A percentile compares a stretch with the other conserved stretches of the same genome.
These are phyloP conservation scores for Diabrotica undecimpunctata DNA, from an alignment of 1,140 invertebrate genomes.

Conservation along the genomic window DNA sequence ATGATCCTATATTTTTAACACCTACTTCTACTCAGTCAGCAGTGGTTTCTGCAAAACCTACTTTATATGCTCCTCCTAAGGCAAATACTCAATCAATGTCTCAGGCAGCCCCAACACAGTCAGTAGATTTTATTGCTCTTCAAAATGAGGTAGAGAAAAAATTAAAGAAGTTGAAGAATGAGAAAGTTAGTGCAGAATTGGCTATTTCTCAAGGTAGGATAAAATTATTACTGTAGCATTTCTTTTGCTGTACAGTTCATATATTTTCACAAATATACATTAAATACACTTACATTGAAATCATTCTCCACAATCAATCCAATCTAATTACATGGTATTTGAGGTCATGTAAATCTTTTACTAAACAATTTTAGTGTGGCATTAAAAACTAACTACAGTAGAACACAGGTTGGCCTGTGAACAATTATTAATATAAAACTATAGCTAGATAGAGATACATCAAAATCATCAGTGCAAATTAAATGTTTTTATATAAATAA, in stretches of 20 bases:
- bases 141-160: constrained; percentile 64
- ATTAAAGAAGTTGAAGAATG: constrained; percentile 62
- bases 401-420: no score
- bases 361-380: no score
- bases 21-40: constrained; percentile 53
- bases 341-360: no score
- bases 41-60: constrained; percentile 60
- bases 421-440: no score
- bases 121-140: constrained; percentile 59
- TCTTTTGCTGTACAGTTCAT: neutral
- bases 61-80: constrained; percentile 55
- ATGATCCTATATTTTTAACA: constrained; percentile 28
- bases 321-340: no score
- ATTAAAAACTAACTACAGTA: no score
- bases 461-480: no score
- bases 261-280: neutral
- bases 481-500: no score
- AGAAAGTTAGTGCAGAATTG: constrained; percentile 61
- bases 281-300: neutral
- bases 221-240: neutral
- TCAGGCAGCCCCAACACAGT: constrained; percentile 44
- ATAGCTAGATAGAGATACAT: no score
- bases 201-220: constrained; percentile 52
- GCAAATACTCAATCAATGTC: constrained; percentile 48
- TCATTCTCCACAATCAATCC: no score